These are phyloP conservation scores for Oedothorax gibbosus DNA, from an alignment of 1,140 invertebrate species.

Conservation along the genomic window DNA sequence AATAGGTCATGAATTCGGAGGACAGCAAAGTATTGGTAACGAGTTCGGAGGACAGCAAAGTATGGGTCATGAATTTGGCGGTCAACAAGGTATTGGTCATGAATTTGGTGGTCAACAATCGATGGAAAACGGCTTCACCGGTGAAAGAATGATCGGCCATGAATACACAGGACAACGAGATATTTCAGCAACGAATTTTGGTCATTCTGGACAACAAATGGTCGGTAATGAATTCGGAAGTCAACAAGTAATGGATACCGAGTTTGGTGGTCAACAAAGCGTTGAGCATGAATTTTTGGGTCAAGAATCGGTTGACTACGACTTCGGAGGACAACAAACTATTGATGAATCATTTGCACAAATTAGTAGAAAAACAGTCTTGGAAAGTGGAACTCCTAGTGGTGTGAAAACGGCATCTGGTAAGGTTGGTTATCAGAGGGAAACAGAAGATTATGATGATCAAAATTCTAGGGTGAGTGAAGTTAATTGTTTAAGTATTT, in stretches of 20 bases:
- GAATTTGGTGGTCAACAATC: slow-evolving; percentile 15
- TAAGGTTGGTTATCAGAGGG: neutral
- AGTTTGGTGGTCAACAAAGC: neutral
- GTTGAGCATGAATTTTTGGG: neutral
- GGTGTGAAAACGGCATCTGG: neutral
- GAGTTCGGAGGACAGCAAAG: neutral
- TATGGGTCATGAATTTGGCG: neutral
- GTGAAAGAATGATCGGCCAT: neutral
- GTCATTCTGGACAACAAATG: neutral
- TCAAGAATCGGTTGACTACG: neutral
- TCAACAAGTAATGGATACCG: neutral
- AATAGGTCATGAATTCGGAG: neutral
- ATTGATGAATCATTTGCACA: neutral
- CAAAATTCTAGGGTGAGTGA: too few relatives aligned
- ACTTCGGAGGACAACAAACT: neutral
- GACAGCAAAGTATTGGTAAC: neutral
- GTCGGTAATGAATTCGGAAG: slow-evolving; percentile 15
- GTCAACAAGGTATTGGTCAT: neutral
- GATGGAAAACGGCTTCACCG: neutral
- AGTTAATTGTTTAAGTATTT: too few relatives aligned
- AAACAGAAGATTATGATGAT: neutral
- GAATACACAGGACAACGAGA: neutral
- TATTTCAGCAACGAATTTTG: neutral
- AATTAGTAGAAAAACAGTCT: too few relatives aligned
- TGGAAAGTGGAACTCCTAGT: neutral